Base-by-base conservation (phyloP, 2,113 vertebrate genomes). In the Hemichromis elongatus region DNA sequence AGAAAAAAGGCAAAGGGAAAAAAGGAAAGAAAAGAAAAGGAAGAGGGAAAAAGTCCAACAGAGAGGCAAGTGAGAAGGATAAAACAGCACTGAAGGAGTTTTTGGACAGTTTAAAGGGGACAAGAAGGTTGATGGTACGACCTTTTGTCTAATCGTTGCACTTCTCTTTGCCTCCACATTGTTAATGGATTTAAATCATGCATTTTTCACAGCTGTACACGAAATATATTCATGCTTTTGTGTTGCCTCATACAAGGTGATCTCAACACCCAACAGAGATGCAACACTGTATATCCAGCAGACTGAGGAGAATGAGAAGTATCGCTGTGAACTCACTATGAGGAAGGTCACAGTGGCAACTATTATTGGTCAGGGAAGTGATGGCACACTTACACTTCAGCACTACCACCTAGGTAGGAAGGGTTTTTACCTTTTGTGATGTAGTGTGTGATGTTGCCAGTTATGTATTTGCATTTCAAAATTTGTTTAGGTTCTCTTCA, bases 41-140 rank as follows among this genome's bases (percentile, higher is more conserved):
- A 83, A 89, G 90, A 85, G 95, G 95, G 26, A 95, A 91, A 79
- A 96, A 96, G 70, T 94, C 94, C 2, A 93, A 92, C 77, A 89
- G 80, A 75, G 95, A 94, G 54, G 84, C 77, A 50, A 90, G 90
- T 45, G 93, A 93, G 19, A 92, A 93, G 50, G 94, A 96, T 28
- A 94, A 85, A 90, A 55, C 86, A 30, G 92, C 89, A 4, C 81
- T 96, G 53, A 94, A 86, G 66, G 92, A 87, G 24, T 95, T 96
- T 86, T 28, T 96, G 85, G 90, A 96, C 16, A 83, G 66, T 73
- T 92, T 96, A 2, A 91, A 91, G 52, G 95, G 95, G 8, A 86
- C 80, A 66, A 94, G 95, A 87, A 92, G 96, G 66, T 90, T 97
- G 70, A 92, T 97, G 95, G 96, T 97, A 77, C 96, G 95, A 81